Evolutionary conservation across 2,888 invertebrate species (phyloP), one percentile per base, ranked within the genome.

Genomic region (Ethmia dodecea): DNA sequence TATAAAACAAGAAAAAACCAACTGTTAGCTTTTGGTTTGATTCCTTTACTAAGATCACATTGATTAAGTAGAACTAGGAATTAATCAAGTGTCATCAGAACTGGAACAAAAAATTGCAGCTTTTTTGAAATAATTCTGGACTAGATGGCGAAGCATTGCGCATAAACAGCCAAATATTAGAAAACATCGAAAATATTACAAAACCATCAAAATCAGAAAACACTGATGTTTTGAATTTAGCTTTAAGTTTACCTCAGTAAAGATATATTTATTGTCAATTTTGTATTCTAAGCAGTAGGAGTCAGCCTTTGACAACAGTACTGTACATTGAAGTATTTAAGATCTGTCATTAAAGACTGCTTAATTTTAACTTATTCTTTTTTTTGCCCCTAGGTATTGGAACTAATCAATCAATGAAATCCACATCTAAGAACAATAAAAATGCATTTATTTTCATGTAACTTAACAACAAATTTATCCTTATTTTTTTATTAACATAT

Each of bases 311-410:
- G 31, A 42, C 27, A 32, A 27, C 35, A 42, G 28, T 38, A 36
- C 14, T 26, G 18, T 56, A 53, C 37, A 45, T 60, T 55, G 65
- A 63, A 61, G 49, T 60, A 59, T 68, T 62, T 69, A 69, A 64
- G 58, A 64, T 67, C 57, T 67, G 62, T 73, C 64, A 83, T 67
- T 83, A 83, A 80, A 83, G 77, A 78, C 77, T 79, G 74, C 63
- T 72, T 61, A 55, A 55, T 61, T 59, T 51, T 58, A 18, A 4
- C 22, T 22, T n/a, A n/a, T 22, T n/a, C n/a, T 8, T 3, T 22
- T 20, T 20, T 20, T 22, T 22, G 8, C 8, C 8, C 22, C n/a
- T 22, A n/a, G 8, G 20, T 1, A 9, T 20, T 20, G 8, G 9
- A 20, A n/a, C 20, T 20, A 20, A 20, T 20, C 9, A 20, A 20